phyloP scores from a whole-genome alignment of 2,888 invertebrate species.

The Ormyrus nitidulus region DNA sequence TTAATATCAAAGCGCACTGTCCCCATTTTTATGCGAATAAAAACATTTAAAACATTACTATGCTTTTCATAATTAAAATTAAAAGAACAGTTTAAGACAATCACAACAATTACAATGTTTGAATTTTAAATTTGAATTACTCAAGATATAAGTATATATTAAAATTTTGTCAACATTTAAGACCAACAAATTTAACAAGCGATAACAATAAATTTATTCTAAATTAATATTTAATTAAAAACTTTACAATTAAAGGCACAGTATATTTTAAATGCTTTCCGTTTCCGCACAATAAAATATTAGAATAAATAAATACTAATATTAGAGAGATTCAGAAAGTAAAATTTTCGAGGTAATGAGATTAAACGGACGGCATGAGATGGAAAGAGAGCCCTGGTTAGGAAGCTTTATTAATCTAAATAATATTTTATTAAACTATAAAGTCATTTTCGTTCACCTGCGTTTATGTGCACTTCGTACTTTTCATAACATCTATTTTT shows the following conservation, averaged over 20 bases:
- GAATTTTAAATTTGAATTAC: too few species aligned
- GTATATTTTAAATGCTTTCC: background rate
- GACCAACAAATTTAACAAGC: too few species aligned
- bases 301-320: background rate
- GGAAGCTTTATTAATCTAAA: background rate
- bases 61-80: background rate
- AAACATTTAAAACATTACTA: conserved; percentile 12
- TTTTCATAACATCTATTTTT: too few species aligned
- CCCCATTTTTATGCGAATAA: conserved; percentile 11
- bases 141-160: too few species aligned
- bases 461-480: too few species aligned
- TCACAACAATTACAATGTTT: too few species aligned
- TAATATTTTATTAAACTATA: too few species aligned
- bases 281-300: background rate
- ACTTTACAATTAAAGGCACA: background rate
- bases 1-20: conserved; percentile 26
- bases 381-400: background rate
- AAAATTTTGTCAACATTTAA: too few species aligned
- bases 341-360: conserved; percentile 1
- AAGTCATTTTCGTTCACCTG: too few species aligned
- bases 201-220: too few species aligned
- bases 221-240: too few species aligned
- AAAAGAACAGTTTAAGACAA: too few species aligned
- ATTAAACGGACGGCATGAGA: conserved; percentile 29
- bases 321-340: background rate